Conservation (phyloP, 2,113 vertebrate genomes). For the Varanus salvator region DNA sequence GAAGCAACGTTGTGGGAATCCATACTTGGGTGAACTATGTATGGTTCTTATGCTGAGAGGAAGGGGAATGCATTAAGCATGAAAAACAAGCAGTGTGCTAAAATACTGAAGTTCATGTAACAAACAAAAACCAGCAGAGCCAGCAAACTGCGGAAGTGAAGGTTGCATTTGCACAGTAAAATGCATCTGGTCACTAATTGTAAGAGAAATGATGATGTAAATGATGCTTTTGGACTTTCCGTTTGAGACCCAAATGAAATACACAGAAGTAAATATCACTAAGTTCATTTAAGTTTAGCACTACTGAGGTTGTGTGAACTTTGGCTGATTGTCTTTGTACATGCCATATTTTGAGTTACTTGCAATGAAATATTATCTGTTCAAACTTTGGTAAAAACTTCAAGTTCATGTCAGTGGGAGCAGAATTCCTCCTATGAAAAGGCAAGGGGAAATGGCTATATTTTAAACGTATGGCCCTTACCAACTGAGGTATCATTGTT, state of each 20-base stretch:
- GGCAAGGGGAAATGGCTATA: background rate
- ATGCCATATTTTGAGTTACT: background rate
- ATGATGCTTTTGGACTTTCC: background rate
- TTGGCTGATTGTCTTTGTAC: background rate
- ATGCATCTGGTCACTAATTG: background rate
- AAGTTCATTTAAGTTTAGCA: background rate
- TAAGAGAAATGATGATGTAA: background rate
- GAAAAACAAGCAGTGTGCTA: background rate
- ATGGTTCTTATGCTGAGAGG: slow-evolving; percentile 17
- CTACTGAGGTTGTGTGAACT: background rate
- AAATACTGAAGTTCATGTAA: slow-evolving; percentile 17
- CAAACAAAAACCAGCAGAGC: background rate
- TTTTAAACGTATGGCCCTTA: background rate
- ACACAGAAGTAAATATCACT: background rate
- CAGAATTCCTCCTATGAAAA: background rate
- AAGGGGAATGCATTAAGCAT: slow-evolving; percentile 9
- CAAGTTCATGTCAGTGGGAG: background rate
- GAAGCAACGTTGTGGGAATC: slow-evolving; percentile 8
- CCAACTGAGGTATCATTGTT: background rate
- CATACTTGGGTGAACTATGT: slow-evolving; percentile 21
- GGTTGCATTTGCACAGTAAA: slow-evolving; percentile 12
- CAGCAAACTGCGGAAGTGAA: slow-evolving; percentile 17
- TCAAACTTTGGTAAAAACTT: background rate
- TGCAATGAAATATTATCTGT: background rate
- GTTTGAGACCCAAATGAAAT: background rate